Base-by-base conservation (phyloP, 2,888 invertebrate genomes). In the Drosophila neonasuta region DNA sequence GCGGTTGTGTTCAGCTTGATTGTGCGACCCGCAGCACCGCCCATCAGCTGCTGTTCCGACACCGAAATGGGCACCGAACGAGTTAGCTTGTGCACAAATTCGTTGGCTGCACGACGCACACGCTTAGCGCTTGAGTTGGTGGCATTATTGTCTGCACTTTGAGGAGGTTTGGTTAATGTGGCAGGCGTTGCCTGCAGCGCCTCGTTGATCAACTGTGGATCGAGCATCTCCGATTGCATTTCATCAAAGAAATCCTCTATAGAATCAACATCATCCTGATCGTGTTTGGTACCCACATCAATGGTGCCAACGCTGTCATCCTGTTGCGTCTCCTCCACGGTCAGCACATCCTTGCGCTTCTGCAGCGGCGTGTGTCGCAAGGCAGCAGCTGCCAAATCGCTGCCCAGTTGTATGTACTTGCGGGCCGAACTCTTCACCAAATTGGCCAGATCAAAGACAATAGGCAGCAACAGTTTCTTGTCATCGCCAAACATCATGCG, bases 361-460 rank as follows among this genome's bases (percentile, higher is more conserved):
- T 71, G 60, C 17, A 74, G 48, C 2, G 74, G 68, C 0, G 69
- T 55, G 6, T 71, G 66, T 0, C 64, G 48, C 30, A 84, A 60
- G 0, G 83, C 66, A 5, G 77, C 63, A 0, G 68, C 68, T 0
- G 72, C 61, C 32, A 82, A 11, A 17, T 87, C 83, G 1, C 54
- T 71, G 11, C 77, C 77, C 3, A 88, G 45, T 36, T 82, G 62
- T 1, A 89, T 80, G 30, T 87, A 87, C 7, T 86, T 88, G 15
- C 83, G 90, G 34, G 92, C 91, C 0, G 93, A 92, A 49, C 90
- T 92, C 60, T 92, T 91, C 54, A 94, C 92, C 63, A 94, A 91
- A 86, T 94, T 93, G 0, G 94, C 94, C 88, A 94, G 93, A 88
- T 94, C 94, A 76, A 93, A 91, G 64, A 93, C 92, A 68, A 94